Evolutionary conservation across 2,888 invertebrate genomes (phyloP).

Genomic region (Eupithecia tripunctaria): DNA sequence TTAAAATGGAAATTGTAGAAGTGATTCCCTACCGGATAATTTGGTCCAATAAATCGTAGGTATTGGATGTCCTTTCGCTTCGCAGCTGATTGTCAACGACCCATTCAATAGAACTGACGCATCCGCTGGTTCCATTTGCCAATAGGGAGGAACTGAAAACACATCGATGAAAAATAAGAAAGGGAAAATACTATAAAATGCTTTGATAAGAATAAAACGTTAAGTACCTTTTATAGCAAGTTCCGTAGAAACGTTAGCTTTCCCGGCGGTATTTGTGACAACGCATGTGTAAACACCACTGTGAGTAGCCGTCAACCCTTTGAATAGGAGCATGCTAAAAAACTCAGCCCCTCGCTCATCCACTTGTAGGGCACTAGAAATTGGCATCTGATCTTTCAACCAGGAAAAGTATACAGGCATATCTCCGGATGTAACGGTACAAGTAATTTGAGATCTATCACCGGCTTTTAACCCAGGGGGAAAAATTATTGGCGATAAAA

Average conservation of each 20-base stretch:
- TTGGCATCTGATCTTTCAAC: slow-evolving; percentile 86
- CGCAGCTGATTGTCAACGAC: slow-evolving; percentile 89
- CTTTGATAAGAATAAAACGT: background rate
- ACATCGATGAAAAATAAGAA: background rate
- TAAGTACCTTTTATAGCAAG: slow-evolving; percentile 90
- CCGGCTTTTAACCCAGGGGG: slow-evolving; percentile 91
- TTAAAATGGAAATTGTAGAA: background rate
- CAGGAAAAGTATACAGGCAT: slow-evolving; percentile 88
- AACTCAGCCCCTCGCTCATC: slow-evolving; percentile 89
- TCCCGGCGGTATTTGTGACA: slow-evolving; percentile 89
- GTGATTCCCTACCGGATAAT: slow-evolving; percentile 83
- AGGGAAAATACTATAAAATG: background rate
- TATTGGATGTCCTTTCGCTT: slow-evolving; percentile 91
- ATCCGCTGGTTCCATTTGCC: slow-evolving; percentile 90
- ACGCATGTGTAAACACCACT: slow-evolving; percentile 90
- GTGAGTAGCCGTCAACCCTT: slow-evolving; percentile 87
- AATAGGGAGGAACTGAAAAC: slow-evolving; percentile 89
- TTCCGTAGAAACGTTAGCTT: slow-evolving; percentile 88
- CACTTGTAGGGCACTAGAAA: slow-evolving; percentile 86
- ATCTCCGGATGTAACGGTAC: slow-evolving; percentile 91
- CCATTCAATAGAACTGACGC: slow-evolving; percentile 89
- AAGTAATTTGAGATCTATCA: slow-evolving; percentile 92
- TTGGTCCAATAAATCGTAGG: slow-evolving; percentile 90
- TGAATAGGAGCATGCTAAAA: slow-evolving; percentile 89
- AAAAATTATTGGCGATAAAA: slow-evolving; percentile 93